Evolutionary conservation across 2,113 vertebrate genomes (phyloP), one percentile per base, ranked within the genome.

Genomic region (Myxocyprinus asiaticus): DNA sequence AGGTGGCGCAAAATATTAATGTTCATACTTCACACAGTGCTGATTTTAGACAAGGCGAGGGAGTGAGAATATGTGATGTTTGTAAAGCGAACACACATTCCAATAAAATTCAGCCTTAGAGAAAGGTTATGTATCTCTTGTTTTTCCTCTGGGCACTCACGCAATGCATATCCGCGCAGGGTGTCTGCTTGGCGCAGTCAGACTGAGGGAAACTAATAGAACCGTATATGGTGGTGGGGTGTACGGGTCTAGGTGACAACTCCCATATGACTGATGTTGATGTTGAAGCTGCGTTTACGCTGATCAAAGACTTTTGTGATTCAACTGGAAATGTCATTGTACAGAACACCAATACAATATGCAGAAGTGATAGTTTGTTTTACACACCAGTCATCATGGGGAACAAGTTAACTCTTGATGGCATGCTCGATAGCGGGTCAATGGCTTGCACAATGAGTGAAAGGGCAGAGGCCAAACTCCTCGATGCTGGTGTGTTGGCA

Each of bases 321-420:
- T 62, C 59, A 33, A 71, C 10, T 9, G 17, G 12, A 6, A 42
- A 71, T 43, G 48, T 62, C 9, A 61, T 78, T 47, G 8, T 78
- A n/a, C 58, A 62, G 59, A 71, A 79, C 47, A 63, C 56, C 1
- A 56, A 63, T 4, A 79, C 11, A 17, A 12, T 79, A 45, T 42
- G 15, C 12, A 14, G 22, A 17, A 61, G 67, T 63, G 56, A 79
- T 17, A 22, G 17, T 70, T 33, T 68, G 0, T 79, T 50, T 63
- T 79, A 59, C 43, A 64, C 45, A 4, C 58, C 77, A 70, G 58
- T 61, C 9, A 33, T 33, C 9, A 5, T 51, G 48, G 22, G 58
- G 9, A 42, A 63, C 43, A 59, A 75, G 74, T n/a, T n/a, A n/a
- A n/a, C n/a, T n/a, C n/a, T n/a, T n/a, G n/a, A n/a, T n/a, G n/a